Evolutionary conservation across 2,797 vertebrate genomes (phyloP).

Genomic region (Tenualosa ilisha): DNA sequence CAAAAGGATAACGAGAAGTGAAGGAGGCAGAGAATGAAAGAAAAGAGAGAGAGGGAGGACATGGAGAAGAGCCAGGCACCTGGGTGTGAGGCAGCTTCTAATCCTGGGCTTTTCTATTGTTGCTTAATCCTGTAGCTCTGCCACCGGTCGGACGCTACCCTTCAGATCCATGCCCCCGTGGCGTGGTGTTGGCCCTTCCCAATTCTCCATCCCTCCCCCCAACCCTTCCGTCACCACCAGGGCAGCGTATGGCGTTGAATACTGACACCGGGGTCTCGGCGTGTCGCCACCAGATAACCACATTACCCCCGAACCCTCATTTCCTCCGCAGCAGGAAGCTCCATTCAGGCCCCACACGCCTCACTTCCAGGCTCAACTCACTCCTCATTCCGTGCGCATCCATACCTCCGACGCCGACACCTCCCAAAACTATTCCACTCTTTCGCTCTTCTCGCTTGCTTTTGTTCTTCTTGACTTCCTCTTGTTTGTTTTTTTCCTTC

Average conservation of each 20-base stretch:
- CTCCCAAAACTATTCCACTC: background rate
- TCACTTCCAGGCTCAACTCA: slow-evolving; percentile 32
- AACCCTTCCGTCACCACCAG: slow-evolving; percentile 14
- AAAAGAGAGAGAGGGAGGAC: background rate
- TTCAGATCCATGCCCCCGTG: slow-evolving; percentile 43
- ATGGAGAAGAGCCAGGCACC: background rate
- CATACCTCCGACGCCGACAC: background rate
- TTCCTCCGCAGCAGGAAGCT: slow-evolving; percentile 51
- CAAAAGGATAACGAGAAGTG: background rate
- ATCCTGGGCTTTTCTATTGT: slow-evolving; percentile 23
- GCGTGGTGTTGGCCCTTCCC: background rate
- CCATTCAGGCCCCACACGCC: slow-evolving; percentile 41
- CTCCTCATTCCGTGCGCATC: slow-evolving; percentile 45
- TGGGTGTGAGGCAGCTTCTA: slow-evolving; percentile 24
- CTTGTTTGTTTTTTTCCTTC: background rate
- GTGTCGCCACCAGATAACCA: slow-evolving; percentile 51
- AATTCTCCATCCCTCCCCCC: slow-evolving; percentile 29
- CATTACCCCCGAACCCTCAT: slow-evolving; percentile 56
- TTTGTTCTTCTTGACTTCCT: background rate
- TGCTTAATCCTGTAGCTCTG: background rate
- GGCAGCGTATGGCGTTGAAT: slow-evolving; percentile 47
- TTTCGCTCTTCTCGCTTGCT: background rate
- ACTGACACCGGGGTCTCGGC: slow-evolving; percentile 34
- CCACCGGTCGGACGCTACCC: slow-evolving; percentile 46
- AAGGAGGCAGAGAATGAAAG: background rate